Evolutionary conservation across 1,140 invertebrate species (phyloP).

Genomic region (Euura saliciscinereae): DNA sequence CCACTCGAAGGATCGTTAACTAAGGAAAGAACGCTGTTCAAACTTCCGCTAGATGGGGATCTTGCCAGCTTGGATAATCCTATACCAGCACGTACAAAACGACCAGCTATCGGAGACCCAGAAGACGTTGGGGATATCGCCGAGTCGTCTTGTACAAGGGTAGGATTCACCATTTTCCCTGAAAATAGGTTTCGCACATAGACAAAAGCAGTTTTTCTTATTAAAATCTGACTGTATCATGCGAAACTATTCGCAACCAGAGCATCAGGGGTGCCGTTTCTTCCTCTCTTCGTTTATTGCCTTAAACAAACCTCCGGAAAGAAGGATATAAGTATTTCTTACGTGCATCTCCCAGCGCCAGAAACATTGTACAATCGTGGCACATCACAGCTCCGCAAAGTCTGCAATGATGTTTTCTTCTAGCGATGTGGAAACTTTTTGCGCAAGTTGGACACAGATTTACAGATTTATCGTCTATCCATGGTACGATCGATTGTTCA

Average conservation of each 20-base stretch:
- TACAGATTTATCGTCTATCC: conserved; percentile 91
- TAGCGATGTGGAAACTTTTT: conserved; percentile 83
- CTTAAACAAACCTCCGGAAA: neutral
- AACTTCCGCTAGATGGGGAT: conserved; percentile 56
- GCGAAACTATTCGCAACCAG: neutral
- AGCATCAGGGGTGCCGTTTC: too few relatives aligned
- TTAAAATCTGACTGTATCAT: neutral
- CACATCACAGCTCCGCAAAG: conserved; percentile 96
- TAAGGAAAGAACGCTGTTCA: conserved; percentile 60
- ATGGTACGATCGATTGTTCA: conserved; percentile 84
- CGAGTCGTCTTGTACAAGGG: conserved; percentile 51
- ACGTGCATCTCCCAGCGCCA: conserved; percentile 85
- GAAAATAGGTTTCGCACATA: conserved; percentile 26
- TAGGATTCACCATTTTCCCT: conserved; percentile 69
- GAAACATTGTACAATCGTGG: conserved; percentile 89
- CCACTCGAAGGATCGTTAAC: conserved; percentile 57
- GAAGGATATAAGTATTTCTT: conserved; percentile 53
- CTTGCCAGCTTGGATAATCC: conserved; percentile 52
- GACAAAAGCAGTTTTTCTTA: neutral
- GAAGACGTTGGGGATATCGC: conserved; percentile 45
- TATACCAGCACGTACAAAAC: conserved; percentile 63
- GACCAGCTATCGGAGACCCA: conserved; percentile 49
- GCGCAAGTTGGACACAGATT: conserved; percentile 91
- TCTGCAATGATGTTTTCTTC: conserved; percentile 94
- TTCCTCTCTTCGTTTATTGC: too few relatives aligned